Percentiles rank a stretch among this genome's conserved stretches.
Evolutionary conservation across 2,888 invertebrate genomes (phyloP).

Genomic region (Cheilosia urbana): DNA sequence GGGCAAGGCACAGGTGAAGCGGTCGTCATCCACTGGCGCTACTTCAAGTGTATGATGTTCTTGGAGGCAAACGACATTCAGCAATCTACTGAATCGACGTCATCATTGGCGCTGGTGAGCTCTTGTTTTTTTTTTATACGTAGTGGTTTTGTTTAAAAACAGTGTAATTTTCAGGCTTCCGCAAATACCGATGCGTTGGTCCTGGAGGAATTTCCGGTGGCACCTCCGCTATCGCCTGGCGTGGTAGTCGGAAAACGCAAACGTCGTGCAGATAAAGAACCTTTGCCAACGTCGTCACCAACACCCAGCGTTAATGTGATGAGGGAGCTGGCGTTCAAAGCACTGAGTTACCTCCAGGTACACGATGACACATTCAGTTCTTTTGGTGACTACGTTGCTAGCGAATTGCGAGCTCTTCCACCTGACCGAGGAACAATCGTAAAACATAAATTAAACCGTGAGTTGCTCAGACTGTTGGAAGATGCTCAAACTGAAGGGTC

Average conservation of each 20-base stretch:
- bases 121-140: neutral
- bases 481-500: neutral
- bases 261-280: neutral
- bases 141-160: neutral
- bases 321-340: neutral
- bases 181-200: neutral
- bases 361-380: neutral
- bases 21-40: neutral
- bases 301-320: neutral
- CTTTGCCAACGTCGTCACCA: neutral
- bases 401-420: neutral
- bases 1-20: neutral
- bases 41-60: neutral
- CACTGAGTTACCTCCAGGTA: neutral
- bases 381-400: neutral
- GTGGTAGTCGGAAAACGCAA: neutral
- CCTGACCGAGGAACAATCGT: slow-evolving; percentile 6
- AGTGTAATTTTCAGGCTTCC: slow-evolving; percentile 6
- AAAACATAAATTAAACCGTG: slow-evolving; percentile 7
- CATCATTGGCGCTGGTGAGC: neutral
- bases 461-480: slow-evolving; percentile 13
- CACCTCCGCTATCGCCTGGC: neutral
- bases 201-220: neutral
- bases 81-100: slow-evolving; percentile 1
- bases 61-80: slow-evolving; percentile 7